Base-by-base conservation (phyloP, 1,140 invertebrate genomes). In the Nomia melanderi region DNA sequence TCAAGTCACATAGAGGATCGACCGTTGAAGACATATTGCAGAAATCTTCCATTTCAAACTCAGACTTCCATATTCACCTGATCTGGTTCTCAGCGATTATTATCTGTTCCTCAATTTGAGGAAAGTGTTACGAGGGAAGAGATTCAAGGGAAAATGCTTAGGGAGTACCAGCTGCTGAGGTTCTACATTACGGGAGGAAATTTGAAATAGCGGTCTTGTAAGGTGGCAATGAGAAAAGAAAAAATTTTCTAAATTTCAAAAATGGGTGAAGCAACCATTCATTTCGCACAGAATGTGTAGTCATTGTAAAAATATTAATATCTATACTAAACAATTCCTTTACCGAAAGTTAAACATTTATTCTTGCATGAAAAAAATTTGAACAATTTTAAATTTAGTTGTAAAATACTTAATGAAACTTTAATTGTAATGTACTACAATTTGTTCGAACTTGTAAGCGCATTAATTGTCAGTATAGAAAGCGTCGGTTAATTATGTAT, bases 61-160 rank as follows among this genome's bases (percentile, higher is more conserved):
- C 0, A 31, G 36, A 70, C 54, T 70, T 31, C 67, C 67, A 70
- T 31, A 70, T 70, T 70, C 67, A 20, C 54, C 54, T 31, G 54
- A 70, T 70, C 67, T 31, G 27, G 33, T 41, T 36, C 12, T 36
- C 36, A 20, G 27, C 25, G 53, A 69, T 69, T 69, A 56, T 69
- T 36, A 57, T 69, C 66, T 69, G n/a, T 29, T n/a, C 36, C n/a
- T 11, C 27, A 59, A 44, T 70, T 59, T 17, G 20, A 59, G 36
- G 33, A 25, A 31, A 57, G 17, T 29, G 53, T 39, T 41, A 59
- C 53, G 36, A 44, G 20, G 12, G 3, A 2, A 9, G 3, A 20
- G 11, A 25, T 41, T 44, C 54, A 12, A 23, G 36, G 36, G 39
- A 56, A n/a, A 59, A 70, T 59, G 41, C 20, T 39, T 8, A 5